Percentiles rank a stretch among this genome's conserved stretches.
phyloP scores from a whole-genome alignment of 1,140 invertebrate species.

The Antheraea mylitta region DNA sequence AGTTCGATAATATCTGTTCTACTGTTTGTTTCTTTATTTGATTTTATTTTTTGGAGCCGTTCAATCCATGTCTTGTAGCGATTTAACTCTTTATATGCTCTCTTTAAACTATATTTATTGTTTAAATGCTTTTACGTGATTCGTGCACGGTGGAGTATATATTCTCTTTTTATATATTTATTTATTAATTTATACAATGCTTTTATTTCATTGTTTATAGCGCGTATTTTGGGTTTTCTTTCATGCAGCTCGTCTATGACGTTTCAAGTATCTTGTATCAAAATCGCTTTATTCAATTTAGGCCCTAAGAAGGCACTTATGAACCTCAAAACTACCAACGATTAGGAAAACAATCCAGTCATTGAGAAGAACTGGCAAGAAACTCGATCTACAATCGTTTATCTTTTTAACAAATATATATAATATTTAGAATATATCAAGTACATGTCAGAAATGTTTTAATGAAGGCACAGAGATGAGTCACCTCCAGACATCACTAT shows the following conservation, averaged over 20 bases:
- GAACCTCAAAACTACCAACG: no score
- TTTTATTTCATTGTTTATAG: neutral
- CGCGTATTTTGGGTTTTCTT: neutral
- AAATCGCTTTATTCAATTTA: no score
- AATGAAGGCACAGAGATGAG: no score
- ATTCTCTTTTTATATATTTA: neutral
- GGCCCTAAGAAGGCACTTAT: no score
- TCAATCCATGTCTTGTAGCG: neutral
- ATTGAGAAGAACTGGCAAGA: no score
- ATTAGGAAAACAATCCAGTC: no score
- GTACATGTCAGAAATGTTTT: no score
- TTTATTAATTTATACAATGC: conserved; percentile 1
- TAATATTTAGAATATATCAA: no score
- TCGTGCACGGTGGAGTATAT: neutral
- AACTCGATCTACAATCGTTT: no score
- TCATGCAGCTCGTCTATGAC: neutral
- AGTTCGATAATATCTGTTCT: neutral
- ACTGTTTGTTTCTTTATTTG: neutral
- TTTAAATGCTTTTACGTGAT: neutral
- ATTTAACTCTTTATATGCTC: neutral
- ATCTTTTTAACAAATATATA: no score
- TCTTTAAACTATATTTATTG: neutral
- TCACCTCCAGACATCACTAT: no score
- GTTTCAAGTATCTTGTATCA: neutral
- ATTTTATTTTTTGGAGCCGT: neutral